Base-by-base conservation (phyloP, 2,797 vertebrate genomes). In the Oreortyx pictus region DNA sequence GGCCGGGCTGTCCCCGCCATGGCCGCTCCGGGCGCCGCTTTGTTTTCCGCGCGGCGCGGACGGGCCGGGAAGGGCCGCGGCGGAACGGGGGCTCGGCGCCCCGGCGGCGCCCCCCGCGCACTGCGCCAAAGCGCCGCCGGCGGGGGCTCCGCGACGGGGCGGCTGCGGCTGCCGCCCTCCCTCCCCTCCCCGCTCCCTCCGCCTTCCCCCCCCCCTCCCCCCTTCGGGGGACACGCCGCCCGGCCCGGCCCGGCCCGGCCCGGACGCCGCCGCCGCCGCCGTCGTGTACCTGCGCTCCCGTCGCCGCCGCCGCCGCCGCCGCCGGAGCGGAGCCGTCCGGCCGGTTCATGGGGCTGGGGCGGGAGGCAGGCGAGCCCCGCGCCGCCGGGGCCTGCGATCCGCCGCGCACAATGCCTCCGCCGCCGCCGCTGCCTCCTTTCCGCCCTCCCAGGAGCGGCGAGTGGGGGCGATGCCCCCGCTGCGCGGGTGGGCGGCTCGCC, bases 311-410 rank as follows among this genome's bases (percentile, higher is more conserved):
- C 83, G 64, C 44, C 65, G 77, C 46, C 70, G 92, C 67, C 76
- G 88, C 84, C 85, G 92, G 62, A 73, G 76, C 93, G 91, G 90
- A 71, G 77, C 96, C 96, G 92, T 96, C 97, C 94, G 97, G 95
- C 95, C 95, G 96, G 97, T 87, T 97, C 97, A 97, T 97, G 96
- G 88, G 96, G 96, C 96, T 92, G 92, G 64, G 94, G 95, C 90
- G 91, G 95, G 95, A 94, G 95, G 88, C 92, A 94, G 88, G 94
- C 95, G 97, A 94, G 95, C 95, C 95, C 96, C 93, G 95, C 95
- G 93, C 90, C 94, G 96, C 96, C 93, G 94, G 94, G 96, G 96
- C 96, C 96, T 90, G 96, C 96, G 94, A 90, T 94, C 94, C 85
- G 92, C 94, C 91, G 95, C 95, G 95, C 96, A 97, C 96, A 95